Percentiles rank a stretch among this genome's conserved stretches.
phyloP scores from a whole-genome alignment of 2,113 vertebrate genomes.

The Microcebus murinus region DNA sequence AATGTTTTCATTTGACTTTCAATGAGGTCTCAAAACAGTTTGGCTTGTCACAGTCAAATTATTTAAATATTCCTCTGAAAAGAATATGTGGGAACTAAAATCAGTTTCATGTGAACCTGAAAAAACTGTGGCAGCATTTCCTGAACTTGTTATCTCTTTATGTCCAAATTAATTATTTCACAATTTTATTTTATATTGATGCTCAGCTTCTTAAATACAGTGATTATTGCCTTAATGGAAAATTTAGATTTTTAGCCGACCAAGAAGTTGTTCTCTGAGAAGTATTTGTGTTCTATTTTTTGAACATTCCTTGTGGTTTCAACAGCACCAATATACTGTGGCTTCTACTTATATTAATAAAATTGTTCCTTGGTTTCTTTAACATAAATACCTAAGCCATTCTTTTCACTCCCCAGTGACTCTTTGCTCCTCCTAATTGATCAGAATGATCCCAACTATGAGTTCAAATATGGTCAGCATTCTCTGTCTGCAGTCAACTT shows the following conservation, averaged over 20 bases:
- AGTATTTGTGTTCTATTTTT: conserved; percentile 67
- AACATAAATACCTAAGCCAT: background rate
- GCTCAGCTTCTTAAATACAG: conserved; percentile 48
- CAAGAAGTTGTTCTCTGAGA: conserved; percentile 57
- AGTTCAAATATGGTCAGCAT: conserved; percentile 18
- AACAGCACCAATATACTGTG: conserved; percentile 28
- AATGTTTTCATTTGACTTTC: conserved; percentile 74
- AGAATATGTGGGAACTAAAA: conserved; percentile 69
- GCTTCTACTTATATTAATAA: background rate
- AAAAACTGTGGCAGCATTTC: conserved; percentile 50
- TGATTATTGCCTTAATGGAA: conserved; percentile 77
- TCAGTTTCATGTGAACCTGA: conserved; percentile 72
- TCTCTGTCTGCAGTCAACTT: conserved; percentile 3
- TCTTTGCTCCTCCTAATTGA: conserved; percentile 45
- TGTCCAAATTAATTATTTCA: conserved; percentile 75
- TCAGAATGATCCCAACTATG: conserved; percentile 57
- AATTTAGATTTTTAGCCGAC: conserved; percentile 73
- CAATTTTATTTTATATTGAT: conserved; percentile 70
- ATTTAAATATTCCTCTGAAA: conserved; percentile 73
- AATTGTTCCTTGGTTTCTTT: background rate
- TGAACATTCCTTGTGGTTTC: conserved; percentile 63
- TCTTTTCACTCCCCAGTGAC: conserved; percentile 45
- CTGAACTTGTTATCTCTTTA: conserved; percentile 73
- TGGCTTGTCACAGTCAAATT: conserved; percentile 72
- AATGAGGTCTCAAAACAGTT: conserved; percentile 75